These are phyloP conservation scores for Hippocampus mohnikei DNA, from an alignment of 2,113 vertebrate species.

Conservation along the genomic window DNA sequence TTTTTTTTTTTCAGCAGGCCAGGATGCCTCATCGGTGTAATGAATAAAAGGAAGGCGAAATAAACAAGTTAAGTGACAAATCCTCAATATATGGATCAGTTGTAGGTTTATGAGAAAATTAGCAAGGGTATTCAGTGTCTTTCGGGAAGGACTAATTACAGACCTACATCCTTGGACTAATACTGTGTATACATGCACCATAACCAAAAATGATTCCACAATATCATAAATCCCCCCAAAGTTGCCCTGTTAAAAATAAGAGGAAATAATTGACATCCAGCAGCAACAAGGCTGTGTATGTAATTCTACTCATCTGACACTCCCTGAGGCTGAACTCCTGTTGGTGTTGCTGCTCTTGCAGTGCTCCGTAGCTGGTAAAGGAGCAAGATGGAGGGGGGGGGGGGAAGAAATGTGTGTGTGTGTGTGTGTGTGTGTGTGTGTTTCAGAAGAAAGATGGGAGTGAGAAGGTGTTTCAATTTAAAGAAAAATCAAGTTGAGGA, in stretches of 20 bases:
- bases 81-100: neutral
- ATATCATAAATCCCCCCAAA: neutral
- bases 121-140: neutral
- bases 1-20: slow-evolving; percentile 23
- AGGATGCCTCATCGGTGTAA: slow-evolving; percentile 8
- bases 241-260: neutral
- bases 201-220: neutral
- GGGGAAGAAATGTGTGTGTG: neutral
- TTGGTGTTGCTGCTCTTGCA: slow-evolving; percentile 35
- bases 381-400: slow-evolving; percentile 8
- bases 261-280: neutral
- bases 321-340: slow-evolving; percentile 37
- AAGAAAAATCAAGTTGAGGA: slow-evolving; percentile 4
- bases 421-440: neutral
- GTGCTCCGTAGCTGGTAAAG: slow-evolving; percentile 21
- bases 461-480: slow-evolving; percentile 8
- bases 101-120: neutral
- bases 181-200: neutral
- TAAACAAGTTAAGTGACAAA: slow-evolving; percentile 28
- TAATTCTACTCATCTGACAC: slow-evolving; percentile 17
- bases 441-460: slow-evolving; percentile 11
- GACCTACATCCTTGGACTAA: neutral
- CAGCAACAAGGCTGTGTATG: neutral
- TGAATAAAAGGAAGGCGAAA: slow-evolving; percentile 33
- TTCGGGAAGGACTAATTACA: neutral